Evolutionary conservation across 2,113 vertebrate species (phyloP).

Genomic region (Xenopus laevis): DNA sequence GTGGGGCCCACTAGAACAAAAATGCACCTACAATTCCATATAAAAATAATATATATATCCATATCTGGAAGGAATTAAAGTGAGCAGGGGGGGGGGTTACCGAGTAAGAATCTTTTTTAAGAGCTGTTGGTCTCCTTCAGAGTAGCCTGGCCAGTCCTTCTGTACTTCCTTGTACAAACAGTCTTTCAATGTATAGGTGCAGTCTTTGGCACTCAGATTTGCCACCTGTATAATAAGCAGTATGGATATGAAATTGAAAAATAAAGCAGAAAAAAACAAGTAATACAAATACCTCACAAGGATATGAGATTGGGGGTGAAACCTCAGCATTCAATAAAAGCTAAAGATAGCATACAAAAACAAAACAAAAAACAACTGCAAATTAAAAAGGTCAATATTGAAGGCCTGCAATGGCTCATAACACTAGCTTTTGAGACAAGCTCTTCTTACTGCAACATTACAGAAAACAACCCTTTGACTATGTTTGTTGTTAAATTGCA

Average conservation of each 20-base stretch:
- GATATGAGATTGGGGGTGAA: neutral
- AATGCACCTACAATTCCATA: no score
- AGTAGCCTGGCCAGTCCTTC: conserved; percentile 95
- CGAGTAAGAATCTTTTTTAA: conserved; percentile 86
- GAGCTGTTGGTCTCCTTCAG: conserved; percentile 89
- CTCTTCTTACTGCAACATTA: no score
- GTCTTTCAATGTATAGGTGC: conserved; percentile 88
- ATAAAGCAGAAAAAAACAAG: neutral
- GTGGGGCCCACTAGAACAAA: no score
- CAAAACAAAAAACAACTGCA: no score
- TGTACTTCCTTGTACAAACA: conserved; percentile 87
- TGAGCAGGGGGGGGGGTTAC: conserved; percentile 57
- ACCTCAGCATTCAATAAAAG: no score
- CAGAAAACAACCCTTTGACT: no score
- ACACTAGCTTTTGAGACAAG: no score
- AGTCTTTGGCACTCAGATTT: conserved; percentile 82
- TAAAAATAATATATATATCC: neutral
- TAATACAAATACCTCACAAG: neutral
- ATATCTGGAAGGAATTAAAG: conserved; percentile 7
- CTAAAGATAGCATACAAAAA: no score
- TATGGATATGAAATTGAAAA: neutral
- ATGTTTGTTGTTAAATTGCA: no score
- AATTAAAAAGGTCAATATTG: no score
- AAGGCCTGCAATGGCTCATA: no score
- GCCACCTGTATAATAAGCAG: conserved; percentile 73